Evolutionary conservation across 2,888 invertebrate species (phyloP).

Genomic region (Phyllotreta cruciferae): DNA sequence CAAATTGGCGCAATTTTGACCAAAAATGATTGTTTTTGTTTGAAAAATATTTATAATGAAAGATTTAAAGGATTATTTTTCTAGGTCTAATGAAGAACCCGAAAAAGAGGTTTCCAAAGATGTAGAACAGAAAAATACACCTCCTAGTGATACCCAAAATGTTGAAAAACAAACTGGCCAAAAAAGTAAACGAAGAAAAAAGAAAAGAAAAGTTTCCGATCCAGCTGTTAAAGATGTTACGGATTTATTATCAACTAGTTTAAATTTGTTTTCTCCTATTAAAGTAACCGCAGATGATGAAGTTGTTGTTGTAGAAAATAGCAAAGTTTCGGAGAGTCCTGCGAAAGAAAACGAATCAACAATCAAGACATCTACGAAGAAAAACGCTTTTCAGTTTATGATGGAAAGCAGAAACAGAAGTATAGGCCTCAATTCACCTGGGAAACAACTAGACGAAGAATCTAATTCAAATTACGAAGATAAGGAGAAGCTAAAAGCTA

Average conservation of each 20-base stretch:
- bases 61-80: constrained; percentile 44
- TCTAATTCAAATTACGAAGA: constrained; percentile 48
- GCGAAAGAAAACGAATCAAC: constrained; percentile 16
- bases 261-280: constrained; percentile 43
- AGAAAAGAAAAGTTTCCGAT: constrained; percentile 42
- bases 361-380: background rate
- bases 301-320: background rate
- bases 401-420: constrained; percentile 72
- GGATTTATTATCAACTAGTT: constrained; percentile 41
- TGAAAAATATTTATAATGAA: constrained; percentile 27
- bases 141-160: constrained; percentile 18
- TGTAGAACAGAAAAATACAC: constrained; percentile 3
- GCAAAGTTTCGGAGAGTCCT: background rate
- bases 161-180: background rate
- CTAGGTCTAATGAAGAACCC: constrained; percentile 36
- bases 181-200: constrained; percentile 31
- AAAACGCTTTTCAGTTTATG: constrained; percentile 70
- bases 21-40: too few relatives aligned
- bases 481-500: constrained; percentile 53
- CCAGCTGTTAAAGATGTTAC: constrained; percentile 43
- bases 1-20: constrained; percentile 15
- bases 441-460: constrained; percentile 61
- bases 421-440: constrained; percentile 70
- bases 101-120: constrained; percentile 26
- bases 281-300: background rate